These are phyloP conservation scores for Haliclona indistincta DNA, from an alignment of 37 sponge, comb jelly and placozoan genomes.

Conservation along the genomic window DNA sequence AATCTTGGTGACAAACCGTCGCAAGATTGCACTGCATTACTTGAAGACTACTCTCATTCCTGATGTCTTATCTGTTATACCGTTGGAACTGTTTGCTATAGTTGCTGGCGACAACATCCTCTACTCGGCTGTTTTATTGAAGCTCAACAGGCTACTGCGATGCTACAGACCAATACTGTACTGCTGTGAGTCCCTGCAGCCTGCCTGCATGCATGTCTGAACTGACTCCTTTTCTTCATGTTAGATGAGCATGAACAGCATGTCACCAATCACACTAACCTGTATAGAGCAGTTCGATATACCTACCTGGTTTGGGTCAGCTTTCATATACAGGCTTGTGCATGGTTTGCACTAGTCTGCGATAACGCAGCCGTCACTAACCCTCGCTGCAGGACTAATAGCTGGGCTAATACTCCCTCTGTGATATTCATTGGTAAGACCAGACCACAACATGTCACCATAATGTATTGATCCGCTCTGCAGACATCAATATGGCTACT, in stretches of 20 bases:
- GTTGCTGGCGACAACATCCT: not conserved
- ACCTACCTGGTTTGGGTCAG: slow-evolving; percentile 23
- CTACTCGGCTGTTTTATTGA: slow-evolving; percentile 21
- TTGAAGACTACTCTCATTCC: slow-evolving; percentile 28
- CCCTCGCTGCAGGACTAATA: slow-evolving; percentile 9
- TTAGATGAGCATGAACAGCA: slow-evolving; percentile 35
- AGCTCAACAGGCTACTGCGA: slow-evolving; percentile 55
- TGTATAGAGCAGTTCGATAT: slow-evolving; percentile 39
- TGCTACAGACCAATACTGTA: slow-evolving; percentile 38
- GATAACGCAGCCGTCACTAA: slow-evolving; percentile 8
- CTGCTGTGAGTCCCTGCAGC: slow-evolving; percentile 65
- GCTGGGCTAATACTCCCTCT: slow-evolving; percentile 45
- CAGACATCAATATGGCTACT: slow-evolving; percentile 35
- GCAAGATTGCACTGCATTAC: slow-evolving; percentile 32
- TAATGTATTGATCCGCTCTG: not conserved
- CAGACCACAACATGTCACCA: not conserved
- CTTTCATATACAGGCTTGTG: slow-evolving; percentile 42
- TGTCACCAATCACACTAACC: slow-evolving; percentile 40
- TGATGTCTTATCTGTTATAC: slow-evolving; percentile 46
- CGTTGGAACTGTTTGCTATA: slow-evolving; percentile 52
- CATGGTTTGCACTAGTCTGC: slow-evolving; percentile 62
- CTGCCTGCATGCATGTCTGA: not conserved
- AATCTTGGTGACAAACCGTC: slow-evolving; percentile 13
- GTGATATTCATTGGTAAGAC: slow-evolving; percentile 4
- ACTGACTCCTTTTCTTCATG: not conserved